phyloP scores from a whole-genome alignment of 2,888 invertebrate species.

The Tiliacea aurago region DNA sequence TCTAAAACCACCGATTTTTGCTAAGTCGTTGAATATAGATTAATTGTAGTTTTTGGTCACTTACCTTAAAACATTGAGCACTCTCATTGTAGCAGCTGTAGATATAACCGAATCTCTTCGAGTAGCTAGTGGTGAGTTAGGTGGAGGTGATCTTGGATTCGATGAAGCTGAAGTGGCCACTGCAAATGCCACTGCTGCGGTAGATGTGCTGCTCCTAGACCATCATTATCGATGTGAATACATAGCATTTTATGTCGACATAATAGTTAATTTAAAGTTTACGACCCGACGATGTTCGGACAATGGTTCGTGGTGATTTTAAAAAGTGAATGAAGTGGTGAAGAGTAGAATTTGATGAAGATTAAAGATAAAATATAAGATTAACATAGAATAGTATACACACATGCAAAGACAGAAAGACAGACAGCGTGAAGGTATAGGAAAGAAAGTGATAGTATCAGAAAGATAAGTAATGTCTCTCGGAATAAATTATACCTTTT shows the following conservation, averaged over 20 bases:
- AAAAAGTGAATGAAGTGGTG: conserved; percentile 10
- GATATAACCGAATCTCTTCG: conserved; percentile 94
- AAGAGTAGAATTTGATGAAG: conserved; percentile 8
- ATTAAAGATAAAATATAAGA: conserved; percentile 18
- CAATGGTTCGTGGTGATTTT: conserved; percentile 7
- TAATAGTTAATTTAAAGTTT: neutral
- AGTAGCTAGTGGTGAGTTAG: conserved; percentile 87
- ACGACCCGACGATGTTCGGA: conserved; percentile 4
- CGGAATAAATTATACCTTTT: neutral
- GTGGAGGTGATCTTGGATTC: conserved; percentile 93
- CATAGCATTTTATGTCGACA: neutral
- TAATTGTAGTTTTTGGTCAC: neutral
- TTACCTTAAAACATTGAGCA: conserved; percentile 95
- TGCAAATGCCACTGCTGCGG: conserved; percentile 97
- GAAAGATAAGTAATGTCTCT: conserved; percentile 1
- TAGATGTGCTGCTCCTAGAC: conserved; percentile 95
- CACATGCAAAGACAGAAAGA: conserved; percentile 52
- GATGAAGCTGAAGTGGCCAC: conserved; percentile 97
- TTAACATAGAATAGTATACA: conserved; percentile 38
- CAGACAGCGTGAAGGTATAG: conserved; percentile 13
- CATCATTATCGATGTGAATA: conserved; percentile 46
- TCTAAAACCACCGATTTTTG: neutral
- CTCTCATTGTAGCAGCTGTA: conserved; percentile 98
- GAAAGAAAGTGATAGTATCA: conserved; percentile 3
- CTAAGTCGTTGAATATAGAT: neutral